Percentiles rank a stretch among this genome's conserved stretches.
phyloP scores from a whole-genome alignment of 2,888 invertebrate species.

The Coelogynopora nodosa region DNA sequence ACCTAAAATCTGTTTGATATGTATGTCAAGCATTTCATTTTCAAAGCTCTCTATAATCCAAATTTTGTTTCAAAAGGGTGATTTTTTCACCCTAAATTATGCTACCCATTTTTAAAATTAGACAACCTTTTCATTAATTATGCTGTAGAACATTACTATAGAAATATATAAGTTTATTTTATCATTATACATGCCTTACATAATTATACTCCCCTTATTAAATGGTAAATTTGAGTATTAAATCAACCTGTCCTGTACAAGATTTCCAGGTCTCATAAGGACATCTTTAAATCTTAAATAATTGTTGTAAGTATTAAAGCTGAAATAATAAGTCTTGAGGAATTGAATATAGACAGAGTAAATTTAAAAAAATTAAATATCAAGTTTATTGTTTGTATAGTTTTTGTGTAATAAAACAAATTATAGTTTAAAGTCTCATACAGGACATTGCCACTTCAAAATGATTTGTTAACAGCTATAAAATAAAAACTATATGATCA shows the following conservation, averaged over 20 bases:
- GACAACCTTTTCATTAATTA: background rate
- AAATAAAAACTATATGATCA: background rate
- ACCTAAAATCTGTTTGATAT: background rate
- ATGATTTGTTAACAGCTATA: background rate
- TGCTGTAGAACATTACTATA: background rate
- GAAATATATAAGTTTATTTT: background rate
- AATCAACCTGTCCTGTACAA: background rate
- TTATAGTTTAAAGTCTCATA: background rate
- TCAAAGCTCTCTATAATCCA: background rate
- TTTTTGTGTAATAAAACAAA: background rate
- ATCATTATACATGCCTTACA: background rate
- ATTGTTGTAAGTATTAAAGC: background rate
- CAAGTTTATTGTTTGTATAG: background rate
- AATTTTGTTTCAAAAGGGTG: background rate
- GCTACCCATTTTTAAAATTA: background rate
- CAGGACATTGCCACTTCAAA: background rate
- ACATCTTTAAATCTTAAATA: background rate
- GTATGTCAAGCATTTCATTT: background rate
- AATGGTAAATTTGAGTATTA: background rate
- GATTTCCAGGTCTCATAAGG: background rate
- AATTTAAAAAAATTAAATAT: background rate
- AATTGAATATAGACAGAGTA: background rate
- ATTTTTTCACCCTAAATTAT: background rate
- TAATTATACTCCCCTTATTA: background rate
- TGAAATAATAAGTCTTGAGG: background rate